These are phyloP conservation scores for Mimachlamys varia DNA, from an alignment of 2,888 invertebrate genomes.

Conservation along the genomic window DNA sequence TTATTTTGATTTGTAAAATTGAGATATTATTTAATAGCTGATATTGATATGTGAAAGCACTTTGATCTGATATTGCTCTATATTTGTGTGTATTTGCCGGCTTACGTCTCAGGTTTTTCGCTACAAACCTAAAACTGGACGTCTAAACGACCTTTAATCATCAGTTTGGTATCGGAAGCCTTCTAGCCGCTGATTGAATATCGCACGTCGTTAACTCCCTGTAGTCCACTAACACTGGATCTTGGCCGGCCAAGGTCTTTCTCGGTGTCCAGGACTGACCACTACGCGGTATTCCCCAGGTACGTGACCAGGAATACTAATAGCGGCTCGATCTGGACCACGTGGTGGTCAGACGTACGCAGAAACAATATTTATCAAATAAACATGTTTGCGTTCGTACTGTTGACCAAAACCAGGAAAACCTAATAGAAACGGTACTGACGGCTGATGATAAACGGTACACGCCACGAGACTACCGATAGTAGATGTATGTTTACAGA, in stretches of 20 bases:
- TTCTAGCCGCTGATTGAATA: background rate
- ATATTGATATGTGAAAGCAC: too few species aligned
- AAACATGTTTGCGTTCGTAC: background rate
- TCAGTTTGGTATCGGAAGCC: background rate
- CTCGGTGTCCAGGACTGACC: slow-evolving; percentile 1
- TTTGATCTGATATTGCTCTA: too few species aligned
- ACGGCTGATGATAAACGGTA: background rate
- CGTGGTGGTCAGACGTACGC: background rate
- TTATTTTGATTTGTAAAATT: too few species aligned
- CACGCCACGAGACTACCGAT: too few species aligned
- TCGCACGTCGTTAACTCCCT: slow-evolving; percentile 2
- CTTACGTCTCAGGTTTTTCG: too few species aligned
- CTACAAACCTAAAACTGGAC: background rate
- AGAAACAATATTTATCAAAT: background rate
- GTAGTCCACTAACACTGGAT: background rate
- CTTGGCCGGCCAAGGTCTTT: background rate
- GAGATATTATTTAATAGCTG: too few species aligned
- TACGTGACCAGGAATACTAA: background rate
- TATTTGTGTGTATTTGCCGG: too few species aligned
- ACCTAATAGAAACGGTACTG: background rate
- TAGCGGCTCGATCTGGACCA: background rate
- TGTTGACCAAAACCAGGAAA: background rate
- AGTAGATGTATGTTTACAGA: too few species aligned
- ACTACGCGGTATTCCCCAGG: background rate
- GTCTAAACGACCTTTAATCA: background rate